Conservation (phyloP, 2,113 vertebrate species). For the Tychaedon coryphoeus region DNA sequence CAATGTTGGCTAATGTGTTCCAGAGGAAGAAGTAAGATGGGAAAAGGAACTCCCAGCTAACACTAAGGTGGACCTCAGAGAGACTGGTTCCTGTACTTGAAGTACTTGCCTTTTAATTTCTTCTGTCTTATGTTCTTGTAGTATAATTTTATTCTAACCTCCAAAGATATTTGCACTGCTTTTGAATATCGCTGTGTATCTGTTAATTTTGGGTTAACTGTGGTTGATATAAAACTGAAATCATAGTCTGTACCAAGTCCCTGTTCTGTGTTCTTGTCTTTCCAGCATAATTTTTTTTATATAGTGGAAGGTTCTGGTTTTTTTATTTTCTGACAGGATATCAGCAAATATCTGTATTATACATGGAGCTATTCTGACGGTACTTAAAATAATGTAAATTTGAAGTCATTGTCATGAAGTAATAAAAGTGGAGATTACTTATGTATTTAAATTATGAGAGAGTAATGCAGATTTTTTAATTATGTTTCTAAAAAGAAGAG, state of each 20-base stretch:
- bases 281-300: conserved; percentile 80
- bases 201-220: conserved; percentile 82
- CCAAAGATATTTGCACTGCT: conserved; percentile 99
- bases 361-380: conserved; percentile 85
- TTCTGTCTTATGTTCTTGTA: conserved; percentile 78
- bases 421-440: conserved; percentile 91
- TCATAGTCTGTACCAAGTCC: conserved; percentile 78
- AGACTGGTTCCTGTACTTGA: conserved; percentile 90
- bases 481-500: conserved; percentile 77
- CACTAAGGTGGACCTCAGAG: conserved; percentile 77
- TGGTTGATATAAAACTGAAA: conserved; percentile 79
- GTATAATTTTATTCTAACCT: conserved; percentile 88
- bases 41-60: conserved; percentile 55
- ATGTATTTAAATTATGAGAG: conserved; percentile 88
- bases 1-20: conserved; percentile 98
- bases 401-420: conserved; percentile 92
- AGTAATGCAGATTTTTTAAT: conserved; percentile 74
- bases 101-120: conserved; percentile 90
- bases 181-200: conserved; percentile 78
- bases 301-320: conserved; percentile 74
- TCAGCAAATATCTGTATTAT: conserved; percentile 91
- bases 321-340: conserved; percentile 76
- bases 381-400: conserved; percentile 97
- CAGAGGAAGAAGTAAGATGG: conserved; percentile 91
- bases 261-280: conserved; percentile 87